These are phyloP conservation scores for Selene dorsalis DNA, from an alignment of 2,797 vertebrate species.

Conservation along the genomic window DNA sequence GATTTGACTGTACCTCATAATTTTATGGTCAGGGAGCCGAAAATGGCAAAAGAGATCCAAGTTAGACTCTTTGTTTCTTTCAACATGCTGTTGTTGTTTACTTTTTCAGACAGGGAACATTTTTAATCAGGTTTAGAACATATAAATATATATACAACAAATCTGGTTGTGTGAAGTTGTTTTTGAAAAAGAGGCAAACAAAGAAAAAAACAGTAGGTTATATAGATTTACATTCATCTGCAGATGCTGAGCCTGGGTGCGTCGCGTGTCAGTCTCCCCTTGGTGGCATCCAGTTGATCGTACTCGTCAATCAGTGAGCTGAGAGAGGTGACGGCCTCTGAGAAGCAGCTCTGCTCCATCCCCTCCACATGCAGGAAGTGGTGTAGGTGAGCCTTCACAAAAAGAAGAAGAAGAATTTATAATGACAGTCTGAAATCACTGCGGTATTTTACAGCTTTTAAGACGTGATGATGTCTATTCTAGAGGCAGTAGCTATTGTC, in stretches of 20 bases:
- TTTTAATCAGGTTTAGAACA: conserved; percentile 34
- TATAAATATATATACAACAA: conserved; percentile 50
- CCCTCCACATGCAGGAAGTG: conserved; percentile 94
- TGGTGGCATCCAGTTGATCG: conserved; percentile 85
- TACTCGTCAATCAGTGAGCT: conserved; percentile 92
- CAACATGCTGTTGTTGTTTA: conserved; percentile 13
- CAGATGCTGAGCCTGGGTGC: conserved; percentile 87
- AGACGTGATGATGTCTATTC: too few relatives aligned
- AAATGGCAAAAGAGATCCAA: conserved; percentile 23
- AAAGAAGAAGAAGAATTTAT: background rate
- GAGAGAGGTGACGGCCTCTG: conserved; percentile 89
- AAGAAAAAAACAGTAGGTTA: background rate
- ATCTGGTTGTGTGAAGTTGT: conserved; percentile 33
- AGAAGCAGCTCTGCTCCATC: conserved; percentile 91
- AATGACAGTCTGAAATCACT: background rate
- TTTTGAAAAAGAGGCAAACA: conserved; percentile 17
- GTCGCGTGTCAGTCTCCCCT: conserved; percentile 74
- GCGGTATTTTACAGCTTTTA: too few relatives aligned
- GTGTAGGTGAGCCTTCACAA: conserved; percentile 92
- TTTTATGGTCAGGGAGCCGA: conserved; percentile 27
- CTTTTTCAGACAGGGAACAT: conserved; percentile 19
- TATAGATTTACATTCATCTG: conserved; percentile 55
- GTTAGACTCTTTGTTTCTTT: conserved; percentile 5
- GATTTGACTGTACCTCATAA: conserved; percentile 31
- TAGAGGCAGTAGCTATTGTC: too few relatives aligned